phyloP scores from a whole-genome alignment of 1,140 invertebrate genomes.

The Steinernema feltiae region DNA sequence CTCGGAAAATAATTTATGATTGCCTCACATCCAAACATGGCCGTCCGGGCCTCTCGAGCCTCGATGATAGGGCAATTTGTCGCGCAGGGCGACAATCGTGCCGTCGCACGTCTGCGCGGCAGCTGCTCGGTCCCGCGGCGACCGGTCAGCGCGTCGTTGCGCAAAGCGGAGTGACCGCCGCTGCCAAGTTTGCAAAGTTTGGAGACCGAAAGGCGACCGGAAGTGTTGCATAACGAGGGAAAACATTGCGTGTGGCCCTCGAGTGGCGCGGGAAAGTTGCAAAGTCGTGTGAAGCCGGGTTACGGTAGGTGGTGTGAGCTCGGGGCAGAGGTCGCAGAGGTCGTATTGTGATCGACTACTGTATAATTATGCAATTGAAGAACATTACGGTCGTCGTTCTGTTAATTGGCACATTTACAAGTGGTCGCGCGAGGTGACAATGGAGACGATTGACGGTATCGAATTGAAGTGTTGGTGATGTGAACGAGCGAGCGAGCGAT shows the following conservation, averaged over 20 bases:
- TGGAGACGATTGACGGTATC: not conserved
- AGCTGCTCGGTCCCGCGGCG: not conserved
- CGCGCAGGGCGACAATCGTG: not conserved
- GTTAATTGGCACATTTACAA: constrained; percentile 12
- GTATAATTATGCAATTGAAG: constrained; percentile 13
- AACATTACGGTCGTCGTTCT: not conserved
- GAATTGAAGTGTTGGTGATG: not conserved
- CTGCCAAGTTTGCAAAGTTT: not conserved
- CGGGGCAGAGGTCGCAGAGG: not conserved
- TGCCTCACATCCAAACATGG: not conserved
- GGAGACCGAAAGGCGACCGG: constrained; percentile 5
- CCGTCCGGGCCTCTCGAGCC: not conserved
- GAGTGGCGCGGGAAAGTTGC: not conserved
- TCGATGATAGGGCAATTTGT: constrained; percentile 13
- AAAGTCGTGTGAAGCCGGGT: not conserved
- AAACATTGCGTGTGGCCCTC: not conserved
- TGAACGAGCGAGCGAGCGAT: not conserved
- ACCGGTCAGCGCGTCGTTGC: not conserved
- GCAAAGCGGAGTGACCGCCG: not conserved
- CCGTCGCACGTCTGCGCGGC: not conserved
- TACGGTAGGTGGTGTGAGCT: not conserved
- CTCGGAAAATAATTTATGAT: constrained; percentile 2
- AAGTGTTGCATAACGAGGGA: constrained; percentile 3
- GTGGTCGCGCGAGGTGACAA: not conserved
- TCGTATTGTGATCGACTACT: not conserved